Conservation (phyloP, 1,140 invertebrate genomes). For the Ceratitis capitata region DNA sequence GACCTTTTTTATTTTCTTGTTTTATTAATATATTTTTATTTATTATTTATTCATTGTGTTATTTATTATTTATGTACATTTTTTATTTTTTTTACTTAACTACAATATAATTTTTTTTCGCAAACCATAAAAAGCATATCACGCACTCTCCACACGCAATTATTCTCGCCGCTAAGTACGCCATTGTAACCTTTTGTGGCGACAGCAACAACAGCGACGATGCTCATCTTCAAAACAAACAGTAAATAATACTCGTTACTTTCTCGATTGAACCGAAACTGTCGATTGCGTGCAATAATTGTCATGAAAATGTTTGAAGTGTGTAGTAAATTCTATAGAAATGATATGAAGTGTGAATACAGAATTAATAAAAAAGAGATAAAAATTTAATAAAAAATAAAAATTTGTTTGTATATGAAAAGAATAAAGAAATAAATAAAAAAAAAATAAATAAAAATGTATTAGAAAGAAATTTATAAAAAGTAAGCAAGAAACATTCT, state of each 20-base stretch:
- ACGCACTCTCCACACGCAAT: neutral
- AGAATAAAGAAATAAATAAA: too few relatives aligned
- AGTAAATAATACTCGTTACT: neutral
- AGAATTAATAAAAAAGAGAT: too few relatives aligned
- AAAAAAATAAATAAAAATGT: too few relatives aligned
- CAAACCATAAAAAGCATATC: neutral
- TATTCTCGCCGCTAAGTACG: neutral
- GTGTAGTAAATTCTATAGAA: neutral
- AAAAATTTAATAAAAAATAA: too few relatives aligned
- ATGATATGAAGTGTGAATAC: too few relatives aligned
- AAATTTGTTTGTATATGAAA: too few relatives aligned
- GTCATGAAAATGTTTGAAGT: neutral
- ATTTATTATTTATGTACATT: neutral
- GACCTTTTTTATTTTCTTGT: neutral
- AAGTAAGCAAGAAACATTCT: too few relatives aligned
- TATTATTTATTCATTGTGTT: neutral
- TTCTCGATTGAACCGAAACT: conserved; percentile 1
- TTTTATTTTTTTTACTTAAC: too few relatives aligned
- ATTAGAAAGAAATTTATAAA: too few relatives aligned
- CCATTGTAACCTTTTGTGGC: neutral
- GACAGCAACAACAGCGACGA: neutral
- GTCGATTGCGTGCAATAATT: conserved; percentile 5
- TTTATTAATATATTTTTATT: neutral
- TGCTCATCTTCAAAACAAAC: neutral
- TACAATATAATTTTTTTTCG: neutral